Evolutionary conservation across 2,888 invertebrate genomes (phyloP), one percentile per base, ranked within the genome.

Genomic region (Bombylius discolor): DNA sequence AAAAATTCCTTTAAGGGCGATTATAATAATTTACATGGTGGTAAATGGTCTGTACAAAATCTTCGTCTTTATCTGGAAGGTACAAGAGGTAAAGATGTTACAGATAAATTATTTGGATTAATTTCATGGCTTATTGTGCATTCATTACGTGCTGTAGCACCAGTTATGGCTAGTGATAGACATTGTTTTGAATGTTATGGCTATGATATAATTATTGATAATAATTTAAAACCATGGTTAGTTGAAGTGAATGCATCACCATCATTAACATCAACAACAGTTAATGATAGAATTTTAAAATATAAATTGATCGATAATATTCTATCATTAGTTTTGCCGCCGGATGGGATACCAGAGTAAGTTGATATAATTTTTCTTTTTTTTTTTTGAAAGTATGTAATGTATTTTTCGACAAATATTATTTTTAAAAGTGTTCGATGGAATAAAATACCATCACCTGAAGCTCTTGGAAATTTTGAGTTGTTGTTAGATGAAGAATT

Each of bases 181-280:
- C 87, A 87, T 65, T 87, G 87, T 65, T 74, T 74, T 53, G 74
- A 75, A 73, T 93, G 93, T 66, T 97, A 96, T 68, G 96, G 96
- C 47, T 96, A 92, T 69, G 96, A 96, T 68, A 94, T 96, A 53
- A 96, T 96, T 63, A 94, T 96, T 63, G 96, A 96, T 70, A 89
- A 93, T 68, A 85, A 87, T 66, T 74, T 96, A 39, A 96, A 96
- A 69, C 96, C 96, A 0, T 96, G 93, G 93, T 76, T 93, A 12
- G 88, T 93, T 53, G 93, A 93, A 77, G 84, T 84, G n/a, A 96
- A 96, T 69, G 93, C 96, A 1, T 96, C 95, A 0, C 96, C 96
- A 0, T 94, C 96, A 0, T 73, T 96, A 59, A 90, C 94, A 2
- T 91, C 95, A 0, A 97, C 96, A 0, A 97, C 96, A 0, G 89